Conservation (phyloP, 1,140 invertebrate species). For the Berghia stephanieae region DNA sequence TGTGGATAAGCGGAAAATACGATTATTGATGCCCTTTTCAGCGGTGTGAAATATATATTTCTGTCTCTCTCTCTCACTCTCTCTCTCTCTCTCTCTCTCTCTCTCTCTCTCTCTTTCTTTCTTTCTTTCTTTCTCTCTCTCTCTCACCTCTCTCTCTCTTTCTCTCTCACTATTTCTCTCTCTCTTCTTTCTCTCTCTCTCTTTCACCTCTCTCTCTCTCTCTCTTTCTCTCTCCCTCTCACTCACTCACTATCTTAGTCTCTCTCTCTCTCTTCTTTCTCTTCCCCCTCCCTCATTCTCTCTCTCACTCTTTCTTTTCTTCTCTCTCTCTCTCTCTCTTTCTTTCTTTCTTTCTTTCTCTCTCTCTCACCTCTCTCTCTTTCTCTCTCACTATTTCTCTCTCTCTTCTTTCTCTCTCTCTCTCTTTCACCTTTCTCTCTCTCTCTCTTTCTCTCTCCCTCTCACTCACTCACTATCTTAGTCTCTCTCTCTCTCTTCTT, state of each 20-base stretch:
- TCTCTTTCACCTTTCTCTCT: no score
- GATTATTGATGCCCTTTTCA: no score
- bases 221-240: neutral
- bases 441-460: neutral
- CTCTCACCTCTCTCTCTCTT: neutral
- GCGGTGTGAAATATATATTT: neutral
- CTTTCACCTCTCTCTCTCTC: no score
- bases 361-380: neutral
- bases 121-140: conserved; percentile 25
- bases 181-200: no score
- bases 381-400: no score
- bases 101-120: neutral
- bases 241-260: neutral
- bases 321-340: neutral
- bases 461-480: neutral
- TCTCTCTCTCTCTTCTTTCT: neutral
- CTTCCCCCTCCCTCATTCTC: no score
- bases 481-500: conserved; percentile 7
- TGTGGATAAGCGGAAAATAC: no score
- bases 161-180: no score
- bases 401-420: no score
- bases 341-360: neutral
- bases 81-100: conserved; percentile 8
- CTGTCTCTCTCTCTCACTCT: neutral
- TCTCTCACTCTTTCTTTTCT: no score